Base-by-base conservation (phyloP, 2,113 vertebrate species). In the Thamnophis sirtalis region DNA sequence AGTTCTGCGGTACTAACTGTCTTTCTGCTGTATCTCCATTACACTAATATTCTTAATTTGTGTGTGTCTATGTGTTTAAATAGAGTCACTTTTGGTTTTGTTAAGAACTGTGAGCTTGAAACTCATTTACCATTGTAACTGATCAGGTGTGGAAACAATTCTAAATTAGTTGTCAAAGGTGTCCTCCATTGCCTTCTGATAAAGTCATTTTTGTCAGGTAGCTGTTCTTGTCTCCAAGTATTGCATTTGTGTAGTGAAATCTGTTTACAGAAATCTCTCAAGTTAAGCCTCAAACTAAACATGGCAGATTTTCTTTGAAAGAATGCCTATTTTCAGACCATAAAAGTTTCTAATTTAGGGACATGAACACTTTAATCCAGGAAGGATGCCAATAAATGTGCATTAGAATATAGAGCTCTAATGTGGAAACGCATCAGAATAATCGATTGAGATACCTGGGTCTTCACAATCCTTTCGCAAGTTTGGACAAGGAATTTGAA, bases 101-200 rank as follows among this genome's bases (percentile, higher is more conserved):
- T 95, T 95, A 22, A 60, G 93, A 93, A 93, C 90, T 95, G 90
- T 95, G 94, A 96, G 95, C 96, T 95, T 97, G 97, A 97, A 98
- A 97, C 94, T 96, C 97, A 97, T 97, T 98, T 97, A 98, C 97
- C 97, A 97, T 95, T 97, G 97, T 96, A 95, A 84, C 89, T 96
- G 97, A 88, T 84, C 68, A 58, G 54, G 95, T 96, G 92, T 95
- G 90, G 96, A 94, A 95, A 94, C 94, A 92, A 58, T 96, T 94
- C 93, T 19, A 92, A 94, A 90, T 94, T 84, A 95, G 94, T 87
- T 95, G 54, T 94, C 88, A 89, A 93, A 95, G 58, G 85, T 68
- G 58, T 95, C 63, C 89, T 92, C 38, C 0, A 86, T 91, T 96
- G 95, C 92, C 96, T 96, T 95, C 95, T 91, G 93, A 95, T 95